These are phyloP conservation scores for Zalophus californianus DNA, from an alignment of 2,797 vertebrate genomes.

Conservation along the genomic window DNA sequence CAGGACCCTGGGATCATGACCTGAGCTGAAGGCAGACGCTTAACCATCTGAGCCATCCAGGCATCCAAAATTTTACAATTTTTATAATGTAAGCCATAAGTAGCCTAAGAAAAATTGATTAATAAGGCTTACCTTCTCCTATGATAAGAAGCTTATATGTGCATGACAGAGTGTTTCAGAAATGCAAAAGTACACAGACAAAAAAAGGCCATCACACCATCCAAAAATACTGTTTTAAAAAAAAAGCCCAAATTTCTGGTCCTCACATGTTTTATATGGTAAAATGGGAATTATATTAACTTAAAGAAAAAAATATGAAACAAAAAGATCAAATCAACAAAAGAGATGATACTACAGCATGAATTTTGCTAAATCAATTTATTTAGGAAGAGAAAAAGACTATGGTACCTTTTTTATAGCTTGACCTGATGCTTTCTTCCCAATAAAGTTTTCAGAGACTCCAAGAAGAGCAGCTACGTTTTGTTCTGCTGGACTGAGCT, in stretches of 20 bases:
- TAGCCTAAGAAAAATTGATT: background rate
- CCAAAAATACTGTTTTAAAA: background rate
- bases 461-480: slow-evolving; percentile 92
- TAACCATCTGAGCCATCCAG: too few relatives aligned
- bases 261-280: slow-evolving; percentile 29
- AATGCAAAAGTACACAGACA: background rate
- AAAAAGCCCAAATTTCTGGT: slow-evolving; percentile 25
- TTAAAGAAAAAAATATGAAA: slow-evolving; percentile 26
- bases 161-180: slow-evolving; percentile 28
- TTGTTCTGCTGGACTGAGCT: slow-evolving; percentile 93
- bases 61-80: background rate
- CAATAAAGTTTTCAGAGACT: slow-evolving; percentile 95
- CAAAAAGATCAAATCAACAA: background rate
- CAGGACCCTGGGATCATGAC: too few relatives aligned
- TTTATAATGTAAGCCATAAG: slow-evolving; percentile 11
- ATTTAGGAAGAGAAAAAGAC: background rate
- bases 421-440: slow-evolving; percentile 95
- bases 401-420: slow-evolving; percentile 92
- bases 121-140: slow-evolving; percentile 9
- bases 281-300: slow-evolving; percentile 43
- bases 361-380: background rate
- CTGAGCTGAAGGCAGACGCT: too few relatives aligned
- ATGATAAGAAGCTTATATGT: background rate
- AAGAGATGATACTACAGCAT: background rate
- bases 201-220: background rate